phyloP scores from a whole-genome alignment of 2,888 invertebrate genomes.

The Pachycephus smyrnensis region DNA sequence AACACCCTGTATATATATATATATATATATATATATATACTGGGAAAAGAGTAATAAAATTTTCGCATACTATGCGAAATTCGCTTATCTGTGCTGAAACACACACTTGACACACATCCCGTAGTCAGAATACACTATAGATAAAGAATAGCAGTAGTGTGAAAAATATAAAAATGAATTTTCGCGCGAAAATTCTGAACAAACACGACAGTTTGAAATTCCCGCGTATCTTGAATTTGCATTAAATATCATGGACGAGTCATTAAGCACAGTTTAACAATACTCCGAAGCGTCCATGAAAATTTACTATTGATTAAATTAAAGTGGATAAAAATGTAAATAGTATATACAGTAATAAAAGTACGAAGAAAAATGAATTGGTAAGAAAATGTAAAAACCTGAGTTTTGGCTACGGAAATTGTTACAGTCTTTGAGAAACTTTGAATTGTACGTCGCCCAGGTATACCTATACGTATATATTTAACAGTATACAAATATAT shows the following conservation, averaged over 20 bases:
- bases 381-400: neutral
- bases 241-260: neutral
- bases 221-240: neutral
- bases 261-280: neutral
- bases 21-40: neutral
- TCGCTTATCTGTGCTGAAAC: neutral
- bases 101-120: neutral
- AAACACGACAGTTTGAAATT: neutral
- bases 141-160: neutral
- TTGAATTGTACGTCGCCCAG: neutral
- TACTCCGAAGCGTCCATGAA: neutral
- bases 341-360: constrained; percentile 17
- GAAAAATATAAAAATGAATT: neutral
- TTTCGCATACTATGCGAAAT: neutral
- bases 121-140: neutral
- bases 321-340: too few relatives aligned
- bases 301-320: neutral
- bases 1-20: neutral
- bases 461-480: neutral
- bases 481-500: too few relatives aligned
- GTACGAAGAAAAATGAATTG: constrained; percentile 26
- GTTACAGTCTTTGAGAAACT: neutral
- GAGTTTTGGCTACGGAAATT: neutral
- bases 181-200: neutral
- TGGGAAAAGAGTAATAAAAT: neutral